A percentile compares a stretch with the other conserved stretches of the same genome.
These are phyloP conservation scores for Rhingia rostrata DNA, from an alignment of 2,888 invertebrate genomes.

Conservation along the genomic window DNA sequence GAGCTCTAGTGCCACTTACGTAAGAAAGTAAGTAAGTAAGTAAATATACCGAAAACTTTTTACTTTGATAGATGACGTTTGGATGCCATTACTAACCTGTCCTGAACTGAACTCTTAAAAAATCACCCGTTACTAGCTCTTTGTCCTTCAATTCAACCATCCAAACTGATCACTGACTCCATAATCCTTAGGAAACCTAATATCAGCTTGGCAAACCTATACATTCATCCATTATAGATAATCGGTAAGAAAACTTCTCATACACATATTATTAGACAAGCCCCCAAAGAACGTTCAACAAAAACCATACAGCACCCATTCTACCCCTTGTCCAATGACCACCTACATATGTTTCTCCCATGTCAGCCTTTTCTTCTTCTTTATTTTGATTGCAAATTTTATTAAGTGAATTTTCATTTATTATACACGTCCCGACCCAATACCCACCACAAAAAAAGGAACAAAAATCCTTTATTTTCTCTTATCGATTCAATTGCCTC, in stretches of 20 bases:
- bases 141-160: no score
- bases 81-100: no score
- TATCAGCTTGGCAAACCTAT: neutral
- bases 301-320: neutral
- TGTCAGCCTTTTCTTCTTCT: neutral
- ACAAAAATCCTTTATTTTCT: neutral
- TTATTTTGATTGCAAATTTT: slow-evolving; percentile 32
- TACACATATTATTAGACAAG: no score
- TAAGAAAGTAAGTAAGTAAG: no score
- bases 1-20: no score
- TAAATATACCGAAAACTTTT: no score
- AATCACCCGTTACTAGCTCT: no score
- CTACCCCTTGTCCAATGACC: neutral
- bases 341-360: neutral
- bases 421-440: neutral
- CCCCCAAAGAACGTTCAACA: neutral
- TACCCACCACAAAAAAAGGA: slow-evolving; percentile 1
- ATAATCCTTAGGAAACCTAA: no score
- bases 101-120: no score
- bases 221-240: neutral
- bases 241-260: neutral
- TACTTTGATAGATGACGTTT: no score
- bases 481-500: slow-evolving; percentile 26
- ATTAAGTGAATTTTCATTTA: slow-evolving; percentile 30
- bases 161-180: no score